Base-by-base conservation (phyloP, 2,797 vertebrate species). In the Chlorospingus flavigularis region DNA sequence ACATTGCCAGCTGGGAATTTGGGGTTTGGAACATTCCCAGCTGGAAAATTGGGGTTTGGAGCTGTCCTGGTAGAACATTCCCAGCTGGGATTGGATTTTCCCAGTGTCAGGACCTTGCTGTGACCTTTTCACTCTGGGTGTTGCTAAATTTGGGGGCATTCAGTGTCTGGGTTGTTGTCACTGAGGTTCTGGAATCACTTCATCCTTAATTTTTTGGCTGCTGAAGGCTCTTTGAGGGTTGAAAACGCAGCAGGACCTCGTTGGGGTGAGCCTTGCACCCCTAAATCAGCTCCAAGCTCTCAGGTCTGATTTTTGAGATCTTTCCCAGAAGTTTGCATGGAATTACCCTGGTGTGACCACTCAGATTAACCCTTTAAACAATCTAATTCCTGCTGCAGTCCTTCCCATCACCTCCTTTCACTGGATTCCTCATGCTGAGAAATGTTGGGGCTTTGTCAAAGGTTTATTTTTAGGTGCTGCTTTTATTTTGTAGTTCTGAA, bases 121-220 rank as follows among this genome's bases (percentile, higher is more conserved):
- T 28, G 17, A 17, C 65, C 51, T 42, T 39, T 4, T 10, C 43
- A 4, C 4, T 0, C 58, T 6, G 3, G 60, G 11, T 17, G 1
- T 13, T 7, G 55, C 14, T 28, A 0, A 37, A 11, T 4, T 2
- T 1, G 4, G 2, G 47, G 5, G 15, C 6, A 2, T 13, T 35
- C 10, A 7, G 4, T 0, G 2, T 5, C 53, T 17, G 58, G 23
- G 2, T 45, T 4, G 1, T 43, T 2, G 2, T 6, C 51, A 0
- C 30, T 4, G 61, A 19, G 45, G 23, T 21, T 23, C 40, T 77
- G 91, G 48, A 4, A 6, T 5, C 1, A 3, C 16, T n/a, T 2
- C 0, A 7, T 5, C 0, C 13, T 11, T 14, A 17, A 0, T 5
- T 33, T 33, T 51, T 2, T 17, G 42, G 58, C 23, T 25, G 51